Conservation (phyloP, 2,888 invertebrate species). For the Buathra laborator region DNA sequence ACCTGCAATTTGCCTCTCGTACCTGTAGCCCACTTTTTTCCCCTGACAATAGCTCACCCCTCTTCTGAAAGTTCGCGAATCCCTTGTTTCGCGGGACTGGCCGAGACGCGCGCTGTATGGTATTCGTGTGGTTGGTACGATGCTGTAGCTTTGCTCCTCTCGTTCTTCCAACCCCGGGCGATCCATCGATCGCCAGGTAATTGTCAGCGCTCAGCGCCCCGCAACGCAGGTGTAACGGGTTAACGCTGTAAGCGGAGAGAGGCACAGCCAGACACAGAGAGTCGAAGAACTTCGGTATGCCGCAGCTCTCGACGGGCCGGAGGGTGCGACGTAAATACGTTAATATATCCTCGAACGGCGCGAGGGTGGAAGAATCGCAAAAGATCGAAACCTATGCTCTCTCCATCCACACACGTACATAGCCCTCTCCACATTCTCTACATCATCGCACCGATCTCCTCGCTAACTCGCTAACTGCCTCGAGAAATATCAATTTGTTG, state of each 20-base stretch:
- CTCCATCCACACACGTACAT: constrained; percentile 23
- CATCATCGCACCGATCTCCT: constrained; percentile 40
- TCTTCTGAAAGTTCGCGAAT: constrained; percentile 7
- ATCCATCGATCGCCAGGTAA: constrained; percentile 84
- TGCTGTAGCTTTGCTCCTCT: constrained; percentile 46
- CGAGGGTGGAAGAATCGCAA: constrained; percentile 64
- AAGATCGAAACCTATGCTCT: constrained; percentile 39
- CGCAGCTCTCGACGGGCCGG: constrained; percentile 62
- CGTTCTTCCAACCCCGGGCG: constrained; percentile 75
- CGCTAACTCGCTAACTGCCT: constrained; percentile 64
- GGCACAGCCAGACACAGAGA: constrained; percentile 36
- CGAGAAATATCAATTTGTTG: constrained; percentile 68
- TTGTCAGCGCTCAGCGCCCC: constrained; percentile 84
- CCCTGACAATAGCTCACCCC: constrained; percentile 69
- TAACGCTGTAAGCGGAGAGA: constrained; percentile 72
- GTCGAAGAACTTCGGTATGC: constrained; percentile 56
- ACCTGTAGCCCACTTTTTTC: constrained; percentile 73
- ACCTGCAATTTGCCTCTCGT: constrained; percentile 82
- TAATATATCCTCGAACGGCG: constrained; percentile 74
- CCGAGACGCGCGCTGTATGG: constrained; percentile 68
- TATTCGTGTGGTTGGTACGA: constrained; percentile 29
- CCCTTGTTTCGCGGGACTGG: constrained; percentile 45
- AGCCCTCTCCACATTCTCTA: constrained; percentile 21
- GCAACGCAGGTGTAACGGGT: constrained; percentile 81
- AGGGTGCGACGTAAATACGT: constrained; percentile 79